Percentiles rank a stretch among this genome's conserved stretches.
These are phyloP conservation scores for Gulo gulo DNA, from an alignment of 2,113 vertebrate species.

Conservation along the genomic window DNA sequence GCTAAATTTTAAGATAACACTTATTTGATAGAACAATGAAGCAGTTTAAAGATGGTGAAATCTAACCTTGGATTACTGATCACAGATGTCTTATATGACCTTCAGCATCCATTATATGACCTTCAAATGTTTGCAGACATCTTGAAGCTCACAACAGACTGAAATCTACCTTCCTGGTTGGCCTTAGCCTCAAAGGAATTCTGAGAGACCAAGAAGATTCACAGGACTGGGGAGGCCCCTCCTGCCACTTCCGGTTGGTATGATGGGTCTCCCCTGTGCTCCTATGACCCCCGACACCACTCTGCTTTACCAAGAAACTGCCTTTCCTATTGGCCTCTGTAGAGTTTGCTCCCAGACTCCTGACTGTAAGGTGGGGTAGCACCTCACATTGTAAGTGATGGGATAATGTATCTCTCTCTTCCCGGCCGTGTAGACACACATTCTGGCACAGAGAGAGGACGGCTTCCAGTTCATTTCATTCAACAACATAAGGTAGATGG, in stretches of 20 bases:
- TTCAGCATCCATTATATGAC: not conserved
- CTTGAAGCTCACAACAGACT: not conserved
- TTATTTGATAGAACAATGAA: not conserved
- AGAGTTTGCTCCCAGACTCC: not conserved
- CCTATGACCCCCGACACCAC: not conserved
- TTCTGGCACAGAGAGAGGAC: not conserved
- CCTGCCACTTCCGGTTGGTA: not conserved
- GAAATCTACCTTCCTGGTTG: not conserved
- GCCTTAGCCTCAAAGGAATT: not conserved
- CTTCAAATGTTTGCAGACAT: not conserved
- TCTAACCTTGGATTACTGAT: not conserved
- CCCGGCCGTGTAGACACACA: not conserved
- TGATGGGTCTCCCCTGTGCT: not conserved
- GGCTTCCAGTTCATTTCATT: not conserved
- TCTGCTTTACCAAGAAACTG: not conserved
- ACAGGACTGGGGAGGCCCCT: not conserved
- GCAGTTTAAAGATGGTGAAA: not conserved
- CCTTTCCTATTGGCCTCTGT: not conserved
- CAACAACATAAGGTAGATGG: not conserved
- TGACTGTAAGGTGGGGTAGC: not conserved
- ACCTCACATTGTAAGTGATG: not conserved
- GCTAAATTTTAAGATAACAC: not conserved
- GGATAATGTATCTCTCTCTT: not conserved
- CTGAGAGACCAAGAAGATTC: not conserved
- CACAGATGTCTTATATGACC: not conserved